Conservation (phyloP, 2,888 invertebrate species). For the Heliconius ethilla region DNA sequence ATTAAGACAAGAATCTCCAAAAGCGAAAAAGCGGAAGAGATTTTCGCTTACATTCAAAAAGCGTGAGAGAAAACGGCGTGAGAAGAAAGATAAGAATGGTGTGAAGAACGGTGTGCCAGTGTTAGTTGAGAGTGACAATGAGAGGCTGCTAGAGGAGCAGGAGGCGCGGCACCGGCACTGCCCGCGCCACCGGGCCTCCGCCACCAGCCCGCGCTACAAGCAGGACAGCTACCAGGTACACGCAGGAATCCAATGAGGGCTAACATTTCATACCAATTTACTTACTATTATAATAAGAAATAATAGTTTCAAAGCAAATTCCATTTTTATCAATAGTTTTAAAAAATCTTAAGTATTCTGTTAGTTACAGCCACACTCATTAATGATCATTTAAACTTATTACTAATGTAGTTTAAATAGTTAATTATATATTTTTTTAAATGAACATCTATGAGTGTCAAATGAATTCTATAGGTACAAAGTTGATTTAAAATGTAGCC, state of each 20-base stretch:
- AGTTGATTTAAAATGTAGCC: constrained; percentile 1
- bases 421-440: not conserved
- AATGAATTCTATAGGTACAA: not conserved
- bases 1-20: constrained; percentile 73
- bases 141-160: constrained; percentile 73
- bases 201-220: constrained; percentile 76
- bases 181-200: constrained; percentile 60
- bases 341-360: not conserved
- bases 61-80: constrained; percentile 73
- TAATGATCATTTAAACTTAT: not conserved
- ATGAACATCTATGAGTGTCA: not conserved
- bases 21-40: constrained; percentile 75
- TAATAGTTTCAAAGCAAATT: not conserved
- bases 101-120: constrained; percentile 63
- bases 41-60: constrained; percentile 77
- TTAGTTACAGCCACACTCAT: not conserved
- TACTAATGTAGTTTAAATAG: too few species aligned
- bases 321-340: not conserved
- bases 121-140: constrained; percentile 71
- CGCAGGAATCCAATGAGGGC: constrained; percentile 28
- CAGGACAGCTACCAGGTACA: constrained; percentile 80
- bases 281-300: not conserved
- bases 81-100: constrained; percentile 74
- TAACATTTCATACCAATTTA: not conserved
- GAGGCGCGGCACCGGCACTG: constrained; percentile 69